phyloP scores from a whole-genome alignment of 2,113 vertebrate genomes.

The Theropithecus gelada region DNA sequence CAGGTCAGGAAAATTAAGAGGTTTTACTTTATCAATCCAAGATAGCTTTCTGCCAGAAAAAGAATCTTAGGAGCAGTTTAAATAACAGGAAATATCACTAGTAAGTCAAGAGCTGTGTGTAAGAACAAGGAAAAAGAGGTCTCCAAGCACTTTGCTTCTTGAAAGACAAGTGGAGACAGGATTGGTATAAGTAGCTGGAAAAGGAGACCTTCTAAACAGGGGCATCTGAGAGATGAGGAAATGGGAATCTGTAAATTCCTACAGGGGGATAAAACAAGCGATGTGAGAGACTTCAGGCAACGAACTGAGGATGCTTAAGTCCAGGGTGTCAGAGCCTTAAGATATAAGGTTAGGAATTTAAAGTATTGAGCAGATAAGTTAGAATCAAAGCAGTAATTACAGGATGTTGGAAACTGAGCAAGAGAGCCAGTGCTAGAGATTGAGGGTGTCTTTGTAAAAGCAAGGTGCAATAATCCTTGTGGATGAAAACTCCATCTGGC shows the following conservation, averaged over 20 bases:
- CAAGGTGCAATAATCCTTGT: background rate
- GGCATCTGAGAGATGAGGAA: background rate
- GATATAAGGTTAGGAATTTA: background rate
- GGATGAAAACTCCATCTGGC: background rate
- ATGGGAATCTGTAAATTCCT: background rate
- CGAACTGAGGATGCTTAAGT: background rate
- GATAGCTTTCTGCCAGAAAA: conserved; percentile 12
- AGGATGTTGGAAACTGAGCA: background rate
- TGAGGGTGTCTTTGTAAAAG: background rate
- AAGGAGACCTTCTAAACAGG: background rate
- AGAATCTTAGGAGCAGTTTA: conserved; percentile 48
- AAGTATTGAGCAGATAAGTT: background rate
- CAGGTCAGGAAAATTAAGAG: conserved; percentile 24
- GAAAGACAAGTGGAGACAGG: background rate
- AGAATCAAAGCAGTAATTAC: conserved; percentile 36
- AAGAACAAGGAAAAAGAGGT: conserved; percentile 25
- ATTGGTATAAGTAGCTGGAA: background rate
- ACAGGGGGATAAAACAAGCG: background rate
- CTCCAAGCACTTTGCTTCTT: background rate
- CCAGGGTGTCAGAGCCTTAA: conserved; percentile 13
- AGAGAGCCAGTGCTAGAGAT: background rate
- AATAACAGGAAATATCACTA: conserved; percentile 13
- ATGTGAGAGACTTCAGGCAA: background rate
- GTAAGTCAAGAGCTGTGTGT: background rate
- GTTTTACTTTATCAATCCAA: background rate